A percentile compares a stretch with the other conserved stretches of the same genome.
These are phyloP conservation scores for Takifugu bimaculatus DNA, from an alignment of 2,113 vertebrate species.

Conservation along the genomic window DNA sequence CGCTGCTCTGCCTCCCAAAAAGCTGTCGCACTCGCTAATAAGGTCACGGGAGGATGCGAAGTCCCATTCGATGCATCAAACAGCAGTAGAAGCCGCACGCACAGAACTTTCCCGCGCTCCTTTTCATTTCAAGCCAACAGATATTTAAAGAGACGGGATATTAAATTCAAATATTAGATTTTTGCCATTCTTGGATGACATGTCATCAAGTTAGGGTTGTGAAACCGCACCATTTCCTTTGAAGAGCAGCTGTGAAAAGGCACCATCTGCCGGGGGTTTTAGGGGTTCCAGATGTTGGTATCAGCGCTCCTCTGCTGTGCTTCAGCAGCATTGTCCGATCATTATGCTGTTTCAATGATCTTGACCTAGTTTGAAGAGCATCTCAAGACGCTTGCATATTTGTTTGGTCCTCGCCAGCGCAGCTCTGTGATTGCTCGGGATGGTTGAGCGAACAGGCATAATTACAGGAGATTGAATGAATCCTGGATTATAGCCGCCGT, in stretches of 20 bases:
- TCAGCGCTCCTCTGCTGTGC: background rate
- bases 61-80: background rate
- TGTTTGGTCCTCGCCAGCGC: slow-evolving; percentile 27
- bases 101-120: no score
- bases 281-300: background rate
- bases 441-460: slow-evolving; percentile 46
- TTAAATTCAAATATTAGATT: no score
- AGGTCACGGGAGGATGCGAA: background rate
- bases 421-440: slow-evolving; percentile 16
- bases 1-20: slow-evolving; percentile 2
- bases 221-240: no score
- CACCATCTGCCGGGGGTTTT: no score
- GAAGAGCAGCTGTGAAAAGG: no score
- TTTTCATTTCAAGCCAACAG: no score
- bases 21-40: background rate
- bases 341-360: slow-evolving; percentile 26
- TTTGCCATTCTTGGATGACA: no score
- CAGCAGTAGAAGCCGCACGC: no score
- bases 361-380: slow-evolving; percentile 51
- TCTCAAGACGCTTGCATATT: slow-evolving; percentile 39
- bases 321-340: slow-evolving; percentile 2
- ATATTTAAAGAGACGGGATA: no score
- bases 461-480: slow-evolving; percentile 27
- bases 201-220: no score
- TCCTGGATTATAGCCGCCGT: slow-evolving; percentile 42